Percentiles rank a stretch among this genome's conserved stretches.
phyloP scores from a whole-genome alignment of 2,113 vertebrate genomes.

The Tautogolabrus adspersus region DNA sequence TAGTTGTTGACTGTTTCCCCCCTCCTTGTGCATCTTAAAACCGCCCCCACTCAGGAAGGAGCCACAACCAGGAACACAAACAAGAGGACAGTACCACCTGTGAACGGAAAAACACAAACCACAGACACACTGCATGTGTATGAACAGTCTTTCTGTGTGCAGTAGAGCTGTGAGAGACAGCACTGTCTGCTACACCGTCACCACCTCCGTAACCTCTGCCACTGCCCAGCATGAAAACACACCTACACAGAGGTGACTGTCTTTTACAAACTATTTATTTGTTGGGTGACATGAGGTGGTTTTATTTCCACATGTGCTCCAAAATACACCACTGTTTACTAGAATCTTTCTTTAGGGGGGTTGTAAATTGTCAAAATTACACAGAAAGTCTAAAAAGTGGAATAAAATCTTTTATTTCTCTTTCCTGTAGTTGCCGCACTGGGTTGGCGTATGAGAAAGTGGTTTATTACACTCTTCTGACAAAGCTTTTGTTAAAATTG shows the following conservation, averaged over 20 bases:
- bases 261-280: constrained; percentile 63
- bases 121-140: constrained; percentile 39
- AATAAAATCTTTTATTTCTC: too few species aligned
- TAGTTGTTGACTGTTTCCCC: constrained; percentile 52
- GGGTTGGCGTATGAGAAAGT: too few species aligned
- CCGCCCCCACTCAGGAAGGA: constrained; percentile 64
- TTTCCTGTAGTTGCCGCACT: too few species aligned
- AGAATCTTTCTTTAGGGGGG: neutral
- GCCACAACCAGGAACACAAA: constrained; percentile 73
- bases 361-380: neutral
- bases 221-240: constrained; percentile 69
- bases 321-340: constrained; percentile 10
- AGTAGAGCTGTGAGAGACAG: constrained; percentile 69
- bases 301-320: constrained; percentile 26
- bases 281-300: constrained; percentile 56
- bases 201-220: constrained; percentile 71
- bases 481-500: too few species aligned
- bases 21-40: constrained; percentile 43
- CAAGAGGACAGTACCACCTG: constrained; percentile 74
- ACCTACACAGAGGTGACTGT: constrained; percentile 72
- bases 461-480: too few species aligned
- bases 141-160: constrained; percentile 75
- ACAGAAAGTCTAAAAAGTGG: neutral
- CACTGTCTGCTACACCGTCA: constrained; percentile 70
- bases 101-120: constrained; percentile 72